These are phyloP conservation scores for Spodoptera frugiperda DNA, from an alignment of 1,140 invertebrate species.

Conservation along the genomic window DNA sequence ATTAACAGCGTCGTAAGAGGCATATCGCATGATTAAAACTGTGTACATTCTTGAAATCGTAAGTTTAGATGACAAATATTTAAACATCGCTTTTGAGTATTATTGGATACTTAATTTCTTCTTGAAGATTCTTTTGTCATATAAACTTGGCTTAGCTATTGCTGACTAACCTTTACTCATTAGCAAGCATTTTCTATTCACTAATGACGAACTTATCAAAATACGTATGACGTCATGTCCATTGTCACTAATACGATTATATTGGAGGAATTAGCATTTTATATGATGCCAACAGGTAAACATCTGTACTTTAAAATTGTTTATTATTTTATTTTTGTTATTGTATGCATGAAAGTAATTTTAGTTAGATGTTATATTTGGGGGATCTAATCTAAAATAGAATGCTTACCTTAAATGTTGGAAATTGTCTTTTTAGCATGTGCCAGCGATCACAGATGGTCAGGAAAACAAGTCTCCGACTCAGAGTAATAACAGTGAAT, in stretches of 20 bases:
- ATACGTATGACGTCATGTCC: background rate
- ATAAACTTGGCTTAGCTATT: conserved; percentile 6
- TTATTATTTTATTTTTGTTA: too few species aligned
- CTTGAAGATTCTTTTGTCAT: background rate
- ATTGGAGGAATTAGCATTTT: too few species aligned
- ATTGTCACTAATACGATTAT: background rate
- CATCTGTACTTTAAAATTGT: too few species aligned
- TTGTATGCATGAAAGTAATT: too few species aligned
- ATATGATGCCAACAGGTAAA: too few species aligned
- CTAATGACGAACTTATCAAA: conserved; percentile 40
- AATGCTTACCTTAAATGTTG: conserved; percentile 1
- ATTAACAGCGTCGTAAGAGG: too few species aligned
- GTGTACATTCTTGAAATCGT: background rate
- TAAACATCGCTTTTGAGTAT: conserved; percentile 18
- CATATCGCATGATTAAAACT: background rate
- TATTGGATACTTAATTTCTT: background rate
- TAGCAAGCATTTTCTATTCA: conserved; percentile 42
- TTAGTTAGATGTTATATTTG: background rate
- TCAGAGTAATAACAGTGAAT: conserved; percentile 65
- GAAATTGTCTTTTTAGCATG: conserved; percentile 67
- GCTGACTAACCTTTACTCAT: conserved; percentile 26
- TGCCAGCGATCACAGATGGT: conserved; percentile 79
- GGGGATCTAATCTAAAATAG: background rate
- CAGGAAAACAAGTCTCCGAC: conserved; percentile 71
- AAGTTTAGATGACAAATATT: conserved; percentile 15